Evolutionary conservation across 2,888 invertebrate genomes (phyloP), one percentile per base, ranked within the genome.

Genomic region (Automeris io): DNA sequence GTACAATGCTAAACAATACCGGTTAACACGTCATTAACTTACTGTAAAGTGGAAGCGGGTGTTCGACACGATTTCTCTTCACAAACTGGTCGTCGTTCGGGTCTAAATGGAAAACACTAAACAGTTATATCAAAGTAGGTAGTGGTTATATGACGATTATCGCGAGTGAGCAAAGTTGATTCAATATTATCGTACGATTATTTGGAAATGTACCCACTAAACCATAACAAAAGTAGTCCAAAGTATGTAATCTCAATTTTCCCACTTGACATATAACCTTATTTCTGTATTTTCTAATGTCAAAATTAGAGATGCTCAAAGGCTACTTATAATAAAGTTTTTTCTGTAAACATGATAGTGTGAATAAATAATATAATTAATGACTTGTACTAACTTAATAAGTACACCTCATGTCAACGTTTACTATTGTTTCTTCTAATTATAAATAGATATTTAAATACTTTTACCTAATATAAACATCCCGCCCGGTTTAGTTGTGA

Each of bases 61-160:
- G 45, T 42, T 56, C 59, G 39, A 45, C 42, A 54, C 72, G 57
- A 60, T 45, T 48, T 54, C 70, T 61, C 57, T 55, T 52, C 58
- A 62, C 56, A 57, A 70, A 75, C 75, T 73, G 59, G 56, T 38
- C 42, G 43, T 39, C 33, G n/a, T n/a, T n/a, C 21, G 33, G 21
- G 21, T 22, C 33, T 21, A n/a, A 22, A 22, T 37, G 13, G 25
- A 40, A 29, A 35, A 25, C 37, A 26, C 25, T 35, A 31, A 40
- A 37, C 47, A 49, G 37, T 37, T 32, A 37, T 32, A 23, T 37
- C 33, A 26, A 45, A 29, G 37, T 46, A 42, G 39, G 29, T 5
- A n/a, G 39, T 35, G 19, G 33, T 33, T 36, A 42, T n/a, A n/a
- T 54, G 47, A 54, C 47, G 46, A 46, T 49, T 51, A 42, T 43